Evolutionary conservation across 2,888 invertebrate genomes (phyloP), one percentile per base, ranked within the genome.

Genomic region (Linnaemya tessellans): DNA sequence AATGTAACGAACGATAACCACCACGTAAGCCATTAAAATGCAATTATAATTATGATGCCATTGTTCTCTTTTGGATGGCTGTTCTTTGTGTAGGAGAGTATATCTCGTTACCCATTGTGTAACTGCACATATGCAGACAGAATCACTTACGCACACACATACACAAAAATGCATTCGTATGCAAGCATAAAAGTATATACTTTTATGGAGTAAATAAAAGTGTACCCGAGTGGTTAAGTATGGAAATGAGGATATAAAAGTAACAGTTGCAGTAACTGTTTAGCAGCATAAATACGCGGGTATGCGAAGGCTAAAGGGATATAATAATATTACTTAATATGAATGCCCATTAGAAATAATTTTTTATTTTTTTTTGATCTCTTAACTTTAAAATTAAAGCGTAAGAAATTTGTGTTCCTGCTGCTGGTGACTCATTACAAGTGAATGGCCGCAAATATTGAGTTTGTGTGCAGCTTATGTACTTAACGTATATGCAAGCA

Each of bases 1-100:
- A 71, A 77, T 64, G 46, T 62, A 78, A 71, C 83, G 56, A 80
- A 74, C 71, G 83, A 60, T 84, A 87, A 83, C 80, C 68, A 84
- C 86, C 83, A 80, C 83, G 80, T 81, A 86, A 87, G 80, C 87
- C 86, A 87, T 87, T 87, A 86, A 87, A 87, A 86, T 84, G 86
- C 87, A 87, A 86, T 87, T 87, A 87, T 87, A 87, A 87, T 87
- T 87, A 87, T 73, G 85, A 58, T 54, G 41, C 74, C 70, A 87
- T 87, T 87, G 87, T 87, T 81, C 56, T 56, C 49, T 62, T 41
- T 25, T 68, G 15, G 49, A 35, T 65, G 46, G 35, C 8, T 58
- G 3, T 79, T 11, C 30, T 38, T 51, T 58, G 56, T 80, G 43
- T 75, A 11, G n/a, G 18, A 43, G 65, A 73, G 71, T 74, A 46